Evolutionary conservation across 2,888 invertebrate species (phyloP).

Genomic region (Teleiodes luculella): DNA sequence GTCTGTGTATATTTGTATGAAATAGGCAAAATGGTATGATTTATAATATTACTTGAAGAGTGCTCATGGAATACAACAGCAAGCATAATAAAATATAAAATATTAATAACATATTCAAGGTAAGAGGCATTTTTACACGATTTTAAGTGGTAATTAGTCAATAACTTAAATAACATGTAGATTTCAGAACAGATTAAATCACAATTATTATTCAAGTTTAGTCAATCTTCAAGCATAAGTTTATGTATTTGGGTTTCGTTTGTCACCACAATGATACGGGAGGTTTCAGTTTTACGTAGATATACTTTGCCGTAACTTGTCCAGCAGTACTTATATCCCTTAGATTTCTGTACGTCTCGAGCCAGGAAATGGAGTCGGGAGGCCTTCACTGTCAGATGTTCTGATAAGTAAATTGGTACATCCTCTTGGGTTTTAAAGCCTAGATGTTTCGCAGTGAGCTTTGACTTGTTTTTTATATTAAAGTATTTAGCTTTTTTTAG

Average conservation of each 20-base stretch:
- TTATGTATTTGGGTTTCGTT: not conserved
- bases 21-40: too few species aligned
- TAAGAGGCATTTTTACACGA: too few species aligned
- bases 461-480: constrained; percentile 1
- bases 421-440: constrained; percentile 2
- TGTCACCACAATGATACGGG: not conserved
- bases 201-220: not conserved
- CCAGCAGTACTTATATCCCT: constrained; percentile 16
- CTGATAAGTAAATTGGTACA: not conserved
- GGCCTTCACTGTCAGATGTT: constrained; percentile 11
- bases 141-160: too few species aligned
- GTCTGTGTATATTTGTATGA: too few species aligned
- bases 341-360: constrained; percentile 11
- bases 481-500: not conserved
- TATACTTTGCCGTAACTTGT: constrained; percentile 2
- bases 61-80: too few species aligned
- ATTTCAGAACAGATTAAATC: too few species aligned
- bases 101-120: too few species aligned
- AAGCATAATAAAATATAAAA: too few species aligned
- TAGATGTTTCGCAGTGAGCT: constrained; percentile 6
- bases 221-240: not conserved
- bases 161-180: too few species aligned
- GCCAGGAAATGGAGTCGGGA: constrained; percentile 13
- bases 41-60: too few species aligned
- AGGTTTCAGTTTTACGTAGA: not conserved